These are phyloP conservation scores for Sepioteuthis lessoniana DNA, from an alignment of 2,888 invertebrate genomes.

Conservation along the genomic window DNA sequence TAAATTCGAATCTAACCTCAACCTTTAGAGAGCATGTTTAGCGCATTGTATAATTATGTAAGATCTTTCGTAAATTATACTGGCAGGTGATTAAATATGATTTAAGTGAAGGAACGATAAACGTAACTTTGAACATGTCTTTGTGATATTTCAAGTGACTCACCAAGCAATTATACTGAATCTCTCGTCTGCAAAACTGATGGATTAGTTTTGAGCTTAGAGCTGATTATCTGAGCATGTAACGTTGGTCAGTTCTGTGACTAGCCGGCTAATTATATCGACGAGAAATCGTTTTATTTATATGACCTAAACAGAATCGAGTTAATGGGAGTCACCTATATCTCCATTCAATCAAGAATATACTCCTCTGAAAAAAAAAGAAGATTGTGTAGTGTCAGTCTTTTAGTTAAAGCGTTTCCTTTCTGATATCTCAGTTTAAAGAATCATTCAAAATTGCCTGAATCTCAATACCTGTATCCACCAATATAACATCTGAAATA, in stretches of 20 bases:
- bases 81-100: not conserved
- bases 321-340: not conserved
- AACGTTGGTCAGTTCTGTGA: not conserved
- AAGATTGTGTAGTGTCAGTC: not conserved
- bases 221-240: not conserved
- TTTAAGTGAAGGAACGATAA: not conserved
- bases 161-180: not conserved
- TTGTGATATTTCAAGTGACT: not conserved
- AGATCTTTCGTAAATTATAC: not conserved
- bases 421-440: no score
- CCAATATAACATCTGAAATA: no score
- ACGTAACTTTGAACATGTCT: not conserved
- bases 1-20: not conserved
- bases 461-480: no score
- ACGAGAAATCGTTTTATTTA: not conserved
- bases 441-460: no score
- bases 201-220: not conserved
- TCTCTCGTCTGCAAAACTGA: not conserved
- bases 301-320: not conserved
- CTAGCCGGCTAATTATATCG: not conserved
- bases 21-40: not conserved
- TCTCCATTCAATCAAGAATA: not conserved
- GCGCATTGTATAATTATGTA: not conserved
- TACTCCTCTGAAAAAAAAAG: not conserved
- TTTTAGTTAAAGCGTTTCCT: no score